Evolutionary conservation across 2,888 invertebrate genomes (phyloP), one percentile per base, ranked within the genome.

Genomic region (Maniola hyperantus): DNA sequence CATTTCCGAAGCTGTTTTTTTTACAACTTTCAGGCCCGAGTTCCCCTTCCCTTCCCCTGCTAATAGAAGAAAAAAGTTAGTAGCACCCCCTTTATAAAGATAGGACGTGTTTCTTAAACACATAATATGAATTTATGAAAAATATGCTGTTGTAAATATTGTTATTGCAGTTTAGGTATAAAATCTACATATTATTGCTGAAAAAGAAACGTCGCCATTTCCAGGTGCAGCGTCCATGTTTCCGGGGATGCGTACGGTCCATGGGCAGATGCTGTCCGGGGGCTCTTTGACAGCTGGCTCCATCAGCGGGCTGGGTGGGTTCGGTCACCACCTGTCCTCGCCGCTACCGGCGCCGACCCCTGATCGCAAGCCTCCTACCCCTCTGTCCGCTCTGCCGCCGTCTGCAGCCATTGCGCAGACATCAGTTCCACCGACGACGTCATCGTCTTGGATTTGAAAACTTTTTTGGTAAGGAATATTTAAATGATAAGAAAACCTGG

Each of bases 331-430:
- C 7, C 76, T 91, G 58, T 73, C 92, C 0, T 83, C 93, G 7
- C 82, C 93, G 55, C 88, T 88, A 50, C 80, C 88, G 0, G 71
- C 89, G 6, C 77, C 93, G 66, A 92, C 93, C 11, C 93, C 93
- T n/a, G 94, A 94, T 74, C 89, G 94, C 76, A 94, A 94, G 80
- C 93, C 94, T 2, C 89, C 93, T n/a, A 93, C 94, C 34, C 93
- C 93, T 11, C 79, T 93, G 63, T 91, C 94, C 0, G 89, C 92
- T 11, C 85, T 93, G 50, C 89, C 93, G 0, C 85, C 93, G 4
- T 87, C 93, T 1, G 76, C 81, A 6, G 71, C 83, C 6, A 70
- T 79, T 79, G 73, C 76, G 81, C 67, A 72, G n/a, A 70, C 73
- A 6, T 74, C 91, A 5, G 84, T 90, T 1, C 88, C 94, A 5